These are phyloP conservation scores for Dryas iulia DNA, from an alignment of 1,140 invertebrate species.

Conservation along the genomic window DNA sequence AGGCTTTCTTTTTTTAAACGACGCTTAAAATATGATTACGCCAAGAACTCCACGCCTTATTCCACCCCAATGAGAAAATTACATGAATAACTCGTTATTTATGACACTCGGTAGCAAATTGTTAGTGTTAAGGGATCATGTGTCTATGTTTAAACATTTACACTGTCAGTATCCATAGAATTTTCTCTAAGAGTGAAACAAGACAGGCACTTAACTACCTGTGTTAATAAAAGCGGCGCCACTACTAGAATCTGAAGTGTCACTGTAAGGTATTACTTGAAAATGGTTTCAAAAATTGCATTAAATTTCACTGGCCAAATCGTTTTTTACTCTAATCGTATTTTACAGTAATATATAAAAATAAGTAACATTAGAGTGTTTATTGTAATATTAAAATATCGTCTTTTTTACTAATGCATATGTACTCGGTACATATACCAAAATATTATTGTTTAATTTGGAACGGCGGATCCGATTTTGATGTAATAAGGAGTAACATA, in stretches of 20 bases:
- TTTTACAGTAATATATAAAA: too few species aligned
- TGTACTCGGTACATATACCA: too few species aligned
- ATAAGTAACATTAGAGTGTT: too few species aligned
- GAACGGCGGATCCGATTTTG: too few species aligned
- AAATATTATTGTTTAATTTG: too few species aligned
- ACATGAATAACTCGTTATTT: constrained; percentile 16
- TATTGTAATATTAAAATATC: too few species aligned
- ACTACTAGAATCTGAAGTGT: not conserved
- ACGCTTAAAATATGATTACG: not conserved
- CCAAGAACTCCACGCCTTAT: not conserved
- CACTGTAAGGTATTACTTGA: not conserved
- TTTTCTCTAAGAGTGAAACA: constrained; percentile 25
- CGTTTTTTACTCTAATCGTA: too few species aligned
- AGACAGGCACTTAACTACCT: not conserved
- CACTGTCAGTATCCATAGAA: constrained; percentile 19
- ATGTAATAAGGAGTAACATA: too few species aligned
- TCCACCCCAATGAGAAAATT: constrained; percentile 16
- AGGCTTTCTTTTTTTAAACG: not conserved
- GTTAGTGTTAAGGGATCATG: constrained; percentile 15
- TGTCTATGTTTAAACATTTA: constrained; percentile 27
- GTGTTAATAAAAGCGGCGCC: not conserved
- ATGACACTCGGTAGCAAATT: constrained; percentile 9
- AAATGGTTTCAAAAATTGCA: not conserved
- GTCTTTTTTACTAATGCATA: too few species aligned
- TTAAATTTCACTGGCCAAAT: too few species aligned